Evolutionary conservation across 2,888 invertebrate species (phyloP).

Genomic region (Polydrusus cervinus): DNA sequence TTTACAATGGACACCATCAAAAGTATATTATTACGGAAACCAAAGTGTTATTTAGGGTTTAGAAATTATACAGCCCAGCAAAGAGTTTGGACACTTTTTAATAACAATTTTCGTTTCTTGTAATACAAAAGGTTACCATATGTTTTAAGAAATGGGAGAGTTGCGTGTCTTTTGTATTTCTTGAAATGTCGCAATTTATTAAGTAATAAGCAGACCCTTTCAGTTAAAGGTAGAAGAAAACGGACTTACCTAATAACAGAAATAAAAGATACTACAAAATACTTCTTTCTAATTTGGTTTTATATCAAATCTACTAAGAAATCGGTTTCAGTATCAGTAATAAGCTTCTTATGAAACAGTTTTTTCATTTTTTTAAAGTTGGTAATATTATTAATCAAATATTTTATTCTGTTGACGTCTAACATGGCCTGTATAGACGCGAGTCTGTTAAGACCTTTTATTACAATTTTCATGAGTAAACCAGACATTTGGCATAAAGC

Average conservation of each 20-base stretch:
- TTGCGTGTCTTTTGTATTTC: conserved; percentile 34
- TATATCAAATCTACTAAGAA: not conserved
- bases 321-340: too few species aligned
- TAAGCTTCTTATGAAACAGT: too few species aligned
- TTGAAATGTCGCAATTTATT: conserved; percentile 13
- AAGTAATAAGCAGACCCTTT: not conserved
- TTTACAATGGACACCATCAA: conserved; percentile 28
- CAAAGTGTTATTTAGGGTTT: conserved; percentile 39
- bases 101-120: conserved; percentile 33
- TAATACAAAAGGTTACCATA: conserved; percentile 22
- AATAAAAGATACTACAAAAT: not conserved
- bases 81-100: conserved; percentile 39
- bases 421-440: too few species aligned
- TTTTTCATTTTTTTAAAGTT: too few species aligned
- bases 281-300: not conserved
- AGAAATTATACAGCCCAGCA: conserved; percentile 33
- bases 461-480: too few species aligned
- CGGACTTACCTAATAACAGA: not conserved
- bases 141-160: conserved; percentile 22
- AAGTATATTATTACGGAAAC: conserved; percentile 32
- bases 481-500: too few species aligned
- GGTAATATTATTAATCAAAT: too few species aligned
- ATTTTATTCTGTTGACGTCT: too few species aligned
- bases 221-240: not conserved
- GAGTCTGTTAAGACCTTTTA: too few species aligned